phyloP scores from a whole-genome alignment of 2,888 invertebrate species.

The Trisateles emortualis region DNA sequence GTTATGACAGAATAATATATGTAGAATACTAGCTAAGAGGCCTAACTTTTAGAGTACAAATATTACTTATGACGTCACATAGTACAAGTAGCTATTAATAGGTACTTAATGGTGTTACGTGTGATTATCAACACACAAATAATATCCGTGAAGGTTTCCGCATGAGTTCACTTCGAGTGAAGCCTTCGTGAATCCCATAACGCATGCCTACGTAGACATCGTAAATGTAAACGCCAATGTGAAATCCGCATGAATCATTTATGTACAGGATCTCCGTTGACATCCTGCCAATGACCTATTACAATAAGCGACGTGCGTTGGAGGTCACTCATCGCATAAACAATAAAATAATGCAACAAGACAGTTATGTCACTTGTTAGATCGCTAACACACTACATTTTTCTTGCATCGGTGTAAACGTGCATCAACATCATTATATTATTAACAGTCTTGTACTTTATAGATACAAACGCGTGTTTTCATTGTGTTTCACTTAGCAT shows the following conservation, averaged over 20 bases:
- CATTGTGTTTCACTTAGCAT: too few relatives aligned
- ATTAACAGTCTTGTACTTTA: too few relatives aligned
- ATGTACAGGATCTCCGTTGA: constrained; percentile 55
- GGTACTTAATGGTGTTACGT: constrained; percentile 39
- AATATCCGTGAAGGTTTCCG: constrained; percentile 53
- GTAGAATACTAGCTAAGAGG: too few relatives aligned
- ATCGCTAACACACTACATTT: too few relatives aligned
- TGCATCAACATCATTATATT: too few relatives aligned
- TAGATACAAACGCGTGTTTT: too few relatives aligned
- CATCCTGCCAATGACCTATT: constrained; percentile 83
- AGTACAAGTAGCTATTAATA: constrained; percentile 29
- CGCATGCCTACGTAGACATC: constrained; percentile 1
- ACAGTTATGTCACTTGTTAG: constrained; percentile 57
- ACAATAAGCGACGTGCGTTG: constrained; percentile 56
- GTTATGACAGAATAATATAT: too few relatives aligned
- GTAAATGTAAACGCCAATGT: constrained; percentile 24
- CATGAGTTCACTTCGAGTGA: constrained; percentile 49
- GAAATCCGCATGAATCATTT: constrained; percentile 54
- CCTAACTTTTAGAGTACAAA: too few relatives aligned
- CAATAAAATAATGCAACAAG: constrained; percentile 49
- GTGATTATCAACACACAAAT: constrained; percentile 44
- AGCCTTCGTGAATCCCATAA: constrained; percentile 28
- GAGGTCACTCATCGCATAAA: constrained; percentile 47
- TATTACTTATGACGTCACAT: too few relatives aligned
- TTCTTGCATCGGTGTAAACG: too few relatives aligned